Base-by-base conservation (phyloP, 2,113 vertebrate species). In the Lipotes vexillifer region DNA sequence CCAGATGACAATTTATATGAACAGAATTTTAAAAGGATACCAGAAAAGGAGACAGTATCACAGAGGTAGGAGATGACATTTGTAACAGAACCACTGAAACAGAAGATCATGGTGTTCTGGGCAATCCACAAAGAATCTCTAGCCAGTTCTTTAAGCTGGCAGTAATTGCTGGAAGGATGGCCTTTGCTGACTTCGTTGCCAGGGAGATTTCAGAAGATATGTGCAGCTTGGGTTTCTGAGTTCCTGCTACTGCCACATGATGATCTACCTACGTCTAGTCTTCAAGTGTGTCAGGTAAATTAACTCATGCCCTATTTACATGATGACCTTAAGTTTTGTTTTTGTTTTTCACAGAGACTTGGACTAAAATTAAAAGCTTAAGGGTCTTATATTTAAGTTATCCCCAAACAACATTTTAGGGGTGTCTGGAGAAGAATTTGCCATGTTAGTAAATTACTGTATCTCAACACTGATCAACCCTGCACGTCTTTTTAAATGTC, bases 131-230 rank as follows among this genome's bases (percentile, higher is more conserved):
- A 31, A 93, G 75, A 85, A 69, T 71, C 36, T n/a, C 18, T 25
- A 96, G 71, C 72, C 96, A 94, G 61, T 41, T 72, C 44, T 91
- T 46, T 72, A 63, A 81, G 41, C n/a, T 80, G 87, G 83, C 83
- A 87, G 49, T 17, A 82, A 78, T 0, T 46, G 20, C 89, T 75
- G 68, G 72, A 91, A 81, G 69, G 95, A 65, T 27, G 68, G 96
- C 92, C 87, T 94, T 77, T 75, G 63, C 78, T 71, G 78, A 92
- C 65, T 93, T 33, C 6, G 49, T 92, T 93, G 89, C 95, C 66
- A 96, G 63, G 90, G 92, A 95, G 92, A 97, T 66, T 93, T 93
- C n/a, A 93, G 92, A 96, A 97, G 96, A 96, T 92, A 93, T 0
- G 23, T 18, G 69, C 4, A n/a, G 72, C 92, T 85, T 87, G 52